These are phyloP conservation scores for Ceyx melanurus DNA, from an alignment of 2,113 vertebrate species.

Conservation along the genomic window DNA sequence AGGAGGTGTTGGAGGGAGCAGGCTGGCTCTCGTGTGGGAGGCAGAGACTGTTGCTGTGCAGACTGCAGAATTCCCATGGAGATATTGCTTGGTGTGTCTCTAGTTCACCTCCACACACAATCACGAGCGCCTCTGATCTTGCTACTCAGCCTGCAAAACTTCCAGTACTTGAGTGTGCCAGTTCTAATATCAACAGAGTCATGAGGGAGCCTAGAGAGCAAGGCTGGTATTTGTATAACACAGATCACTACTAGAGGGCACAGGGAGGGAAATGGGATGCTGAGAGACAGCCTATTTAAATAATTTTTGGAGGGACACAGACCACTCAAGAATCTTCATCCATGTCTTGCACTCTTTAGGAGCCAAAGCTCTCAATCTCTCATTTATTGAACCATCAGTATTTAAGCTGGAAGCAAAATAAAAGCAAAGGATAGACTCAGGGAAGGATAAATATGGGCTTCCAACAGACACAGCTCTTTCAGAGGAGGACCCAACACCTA, in stretches of 20 bases:
- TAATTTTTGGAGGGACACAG: background rate
- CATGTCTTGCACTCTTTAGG: background rate
- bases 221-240: background rate
- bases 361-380: background rate
- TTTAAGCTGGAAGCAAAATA: background rate
- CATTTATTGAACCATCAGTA: background rate
- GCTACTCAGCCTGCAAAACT: background rate
- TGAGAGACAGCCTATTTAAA: background rate
- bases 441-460: background rate
- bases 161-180: background rate
- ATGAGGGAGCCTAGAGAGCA: background rate
- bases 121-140: background rate
- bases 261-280: background rate
- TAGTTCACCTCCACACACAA: background rate
- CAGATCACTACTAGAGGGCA: background rate
- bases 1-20: accelerated
- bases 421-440: background rate
- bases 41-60: conserved; percentile 20
- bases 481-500: background rate
- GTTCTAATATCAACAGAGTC: background rate
- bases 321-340: background rate
- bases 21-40: background rate
- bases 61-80: conserved; percentile 35
- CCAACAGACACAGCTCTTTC: background rate
- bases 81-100: background rate